phyloP scores from a whole-genome alignment of 2,797 vertebrate species.

The Momotus momota region DNA sequence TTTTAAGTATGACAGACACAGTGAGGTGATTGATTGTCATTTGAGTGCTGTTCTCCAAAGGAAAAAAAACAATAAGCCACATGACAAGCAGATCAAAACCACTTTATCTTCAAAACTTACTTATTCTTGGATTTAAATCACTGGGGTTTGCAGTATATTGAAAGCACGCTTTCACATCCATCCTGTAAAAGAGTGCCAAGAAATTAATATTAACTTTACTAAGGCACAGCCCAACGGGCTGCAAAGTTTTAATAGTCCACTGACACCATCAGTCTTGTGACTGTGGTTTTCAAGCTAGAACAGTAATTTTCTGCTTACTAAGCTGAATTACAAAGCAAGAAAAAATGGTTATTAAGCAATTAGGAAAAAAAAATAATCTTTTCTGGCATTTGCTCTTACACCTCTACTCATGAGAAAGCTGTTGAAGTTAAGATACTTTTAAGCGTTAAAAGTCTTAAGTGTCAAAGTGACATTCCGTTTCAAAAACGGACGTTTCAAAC shows the following conservation, averaged over 20 bases:
- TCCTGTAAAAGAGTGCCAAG: constrained; percentile 79
- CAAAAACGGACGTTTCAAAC: neutral
- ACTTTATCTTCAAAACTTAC: constrained; percentile 80
- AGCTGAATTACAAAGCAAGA: neutral
- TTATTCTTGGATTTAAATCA: constrained; percentile 86
- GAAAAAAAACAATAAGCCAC: neutral
- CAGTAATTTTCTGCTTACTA: neutral
- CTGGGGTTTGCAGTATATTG: constrained; percentile 86
- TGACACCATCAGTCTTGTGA: neutral
- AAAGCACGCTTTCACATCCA: constrained; percentile 90
- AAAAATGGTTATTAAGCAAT: neutral
- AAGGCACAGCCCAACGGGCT: neutral
- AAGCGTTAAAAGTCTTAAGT: neutral
- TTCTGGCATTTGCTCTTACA: neutral
- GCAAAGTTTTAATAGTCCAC: neutral
- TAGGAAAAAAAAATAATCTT: neutral
- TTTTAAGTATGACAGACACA: neutral
- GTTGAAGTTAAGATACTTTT: neutral
- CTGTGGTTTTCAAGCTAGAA: neutral
- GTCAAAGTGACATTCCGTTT: neutral
- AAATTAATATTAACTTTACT: neutral
- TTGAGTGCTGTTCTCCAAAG: neutral
- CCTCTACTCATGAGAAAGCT: neutral
- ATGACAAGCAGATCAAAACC: neutral
- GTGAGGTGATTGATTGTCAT: neutral